Evolutionary conservation across 1,140 invertebrate species (phyloP), one percentile per base, ranked within the genome.

Genomic region (Spodoptera frugiperda): DNA sequence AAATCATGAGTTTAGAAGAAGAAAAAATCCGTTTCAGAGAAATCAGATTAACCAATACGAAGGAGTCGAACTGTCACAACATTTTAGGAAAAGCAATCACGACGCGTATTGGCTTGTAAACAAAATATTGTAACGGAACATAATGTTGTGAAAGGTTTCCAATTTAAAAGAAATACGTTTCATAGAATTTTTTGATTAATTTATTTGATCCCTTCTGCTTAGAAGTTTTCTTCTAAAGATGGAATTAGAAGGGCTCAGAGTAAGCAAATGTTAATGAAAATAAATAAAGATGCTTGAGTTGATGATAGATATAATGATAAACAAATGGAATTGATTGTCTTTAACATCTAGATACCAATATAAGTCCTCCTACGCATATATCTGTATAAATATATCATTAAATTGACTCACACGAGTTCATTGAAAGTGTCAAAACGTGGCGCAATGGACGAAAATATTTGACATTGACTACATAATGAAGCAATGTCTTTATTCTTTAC

Each of bases 61-160:
- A 55, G 12, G 15, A 39, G 25, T 15, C n/a, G 33, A 44, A 17
- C 30, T 17, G 30, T 44, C 30, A 17, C 30, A 63, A 63, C 15
- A 63, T 63, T 44, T 15, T 44, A 19, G 63, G 19, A 67, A 57
- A 55, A 72, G 53, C 53, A 72, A 72, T 72, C 25, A 72, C 68
- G 51, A 6, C 10, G 33, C 51, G 12, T 46, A 46, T 14, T 46
- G 68, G 10, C 17, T 17, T 19, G 33, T 57, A 61, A 72, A 72
- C 68, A 46, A 53, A 70, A 72, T 72, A 72, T 55, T 72, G 17
- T 68, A 39, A 68, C 30, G 65, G 9, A 61, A 67, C 17, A 67
- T 67, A 9, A 33, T 21, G 53, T 72, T 55, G n/a, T 46, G 33
- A 19, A 55, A 12, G 57, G 33, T 39, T 39, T 39, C 21, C 21